Base-by-base conservation (phyloP, 2,797 vertebrate genomes). In the Etheostoma perlongum region DNA sequence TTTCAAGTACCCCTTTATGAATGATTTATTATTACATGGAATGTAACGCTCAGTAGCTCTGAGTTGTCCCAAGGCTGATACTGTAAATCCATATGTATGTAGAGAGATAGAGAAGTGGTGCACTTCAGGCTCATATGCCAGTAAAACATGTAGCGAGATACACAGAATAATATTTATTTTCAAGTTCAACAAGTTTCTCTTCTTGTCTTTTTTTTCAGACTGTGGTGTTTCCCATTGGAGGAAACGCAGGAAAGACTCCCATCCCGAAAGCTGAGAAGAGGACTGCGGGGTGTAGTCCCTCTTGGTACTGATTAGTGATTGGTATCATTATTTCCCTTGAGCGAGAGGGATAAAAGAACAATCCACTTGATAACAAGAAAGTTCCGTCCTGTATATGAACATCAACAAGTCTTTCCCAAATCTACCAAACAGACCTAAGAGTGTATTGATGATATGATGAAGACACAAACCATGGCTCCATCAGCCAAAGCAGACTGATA, bases 201-300 rank as follows among this genome's bases (percentile, higher is more conserved):
- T 70, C 1, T 78, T 15, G 0, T 82, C 23, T 81, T 1, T 59
- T 1, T 80, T 88, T 87, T 52, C 89, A 96, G 95, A 93, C 77
- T 95, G 92, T 75, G 66, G 61, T 49, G 59, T 82, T 63, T 87
- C 86, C 21, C 76, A 87, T 63, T 88, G 87, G 89, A 93, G 82
- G 79, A 94, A 86, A 88, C 81, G 69, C 59, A 91, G 82, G 33
- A 93, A 92, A 67, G 69, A 79, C 36, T 18, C 69, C 5, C 69
- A 86, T 57, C 79, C 85, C 0, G 25, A 81, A 49, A 85, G 88
- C 75, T 86, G 91, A 92, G 79, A 74, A 48, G 61, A 84, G 36
- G 74, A 57, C 70, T n/a, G 55, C 13, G 0, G 74, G 77, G 54
- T 18, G 81, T 84, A 58, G 53, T 76, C 76, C 68, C 52, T 46